Evolutionary conservation across 2,888 invertebrate genomes (phyloP).

Genomic region (Drosophila nr. medialis): DNA sequence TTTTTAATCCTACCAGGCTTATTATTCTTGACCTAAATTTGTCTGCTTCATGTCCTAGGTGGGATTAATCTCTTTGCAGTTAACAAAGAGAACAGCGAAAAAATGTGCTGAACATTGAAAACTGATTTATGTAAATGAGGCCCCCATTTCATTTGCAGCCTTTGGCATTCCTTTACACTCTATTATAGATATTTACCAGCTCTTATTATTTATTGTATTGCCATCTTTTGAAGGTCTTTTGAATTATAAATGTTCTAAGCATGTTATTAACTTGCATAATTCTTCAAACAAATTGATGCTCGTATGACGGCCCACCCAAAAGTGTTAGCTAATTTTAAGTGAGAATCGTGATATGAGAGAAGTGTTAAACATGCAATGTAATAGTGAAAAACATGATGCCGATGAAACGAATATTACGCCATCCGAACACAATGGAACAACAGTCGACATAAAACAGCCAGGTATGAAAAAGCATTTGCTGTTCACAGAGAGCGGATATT

Average conservation of each 20-base stretch:
- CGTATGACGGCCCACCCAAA: constrained; percentile 29
- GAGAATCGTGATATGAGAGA: constrained; percentile 57
- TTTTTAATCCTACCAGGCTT: constrained; percentile 44
- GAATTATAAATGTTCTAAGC: constrained; percentile 22
- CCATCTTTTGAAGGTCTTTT: constrained; percentile 12
- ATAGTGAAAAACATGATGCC: constrained; percentile 70
- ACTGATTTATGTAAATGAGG: constrained; percentile 16
- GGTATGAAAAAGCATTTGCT: constrained; percentile 46
- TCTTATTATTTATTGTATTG: background rate
- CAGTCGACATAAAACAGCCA: constrained; percentile 62
- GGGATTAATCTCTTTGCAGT: constrained; percentile 33
- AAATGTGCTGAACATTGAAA: constrained; percentile 23
- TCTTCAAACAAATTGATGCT: constrained; percentile 22
- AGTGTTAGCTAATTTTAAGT: constrained; percentile 76
- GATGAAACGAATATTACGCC: constrained; percentile 72
- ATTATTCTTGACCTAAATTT: constrained; percentile 78
- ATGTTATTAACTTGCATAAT: constrained; percentile 9
- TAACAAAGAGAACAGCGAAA: constrained; percentile 27
- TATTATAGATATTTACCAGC: background rate
- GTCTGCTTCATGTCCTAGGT: constrained; percentile 54
- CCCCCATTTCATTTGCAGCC: constrained; percentile 15
- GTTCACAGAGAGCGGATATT: background rate
- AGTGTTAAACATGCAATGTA: constrained; percentile 66
- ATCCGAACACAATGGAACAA: constrained; percentile 70
- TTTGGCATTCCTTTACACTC: background rate